A percentile compares a stretch with the other conserved stretches of the same genome.
Evolutionary conservation across 2,113 vertebrate genomes (phyloP).

Genomic region (Sisor rabdophorus): DNA sequence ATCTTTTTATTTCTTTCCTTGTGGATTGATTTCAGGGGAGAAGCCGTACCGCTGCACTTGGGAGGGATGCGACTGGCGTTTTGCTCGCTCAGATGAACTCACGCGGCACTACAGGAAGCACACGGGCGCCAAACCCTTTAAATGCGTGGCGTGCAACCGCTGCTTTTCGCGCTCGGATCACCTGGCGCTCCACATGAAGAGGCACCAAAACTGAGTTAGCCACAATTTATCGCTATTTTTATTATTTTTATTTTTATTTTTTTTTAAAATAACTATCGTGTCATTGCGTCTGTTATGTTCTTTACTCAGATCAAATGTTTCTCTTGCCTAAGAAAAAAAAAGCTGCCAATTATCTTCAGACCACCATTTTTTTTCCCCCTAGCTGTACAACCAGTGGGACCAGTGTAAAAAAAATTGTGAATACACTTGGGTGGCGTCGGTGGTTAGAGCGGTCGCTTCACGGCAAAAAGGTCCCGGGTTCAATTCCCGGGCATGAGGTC

Average conservation of each 20-base stretch:
- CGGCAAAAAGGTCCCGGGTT: too few relatives aligned
- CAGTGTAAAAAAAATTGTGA: conserved; percentile 1
- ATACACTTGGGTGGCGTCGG: too few relatives aligned
- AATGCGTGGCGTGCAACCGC: conserved; percentile 71
- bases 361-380: conserved; percentile 27
- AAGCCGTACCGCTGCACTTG: conserved; percentile 67
- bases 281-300: conserved; percentile 20
- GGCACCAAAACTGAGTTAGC: conserved; percentile 53
- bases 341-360: conserved; percentile 26
- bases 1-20: not conserved
- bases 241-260: not conserved
- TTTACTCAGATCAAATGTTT: conserved; percentile 41
- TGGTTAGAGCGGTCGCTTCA: too few relatives aligned
- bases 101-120: conserved; percentile 78
- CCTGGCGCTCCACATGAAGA: conserved; percentile 78
- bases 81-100: conserved; percentile 76
- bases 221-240: too few relatives aligned
- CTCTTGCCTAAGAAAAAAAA: conserved; percentile 2
- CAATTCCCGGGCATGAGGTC: too few relatives aligned
- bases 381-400: not conserved
- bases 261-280: conserved; percentile 29
- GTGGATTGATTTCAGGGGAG: conserved; percentile 45
- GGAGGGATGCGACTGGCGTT: conserved; percentile 78
- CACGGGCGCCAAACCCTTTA: conserved; percentile 77
- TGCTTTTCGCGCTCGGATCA: conserved; percentile 80